Evolutionary conservation across 2,888 invertebrate genomes (phyloP).

Genomic region (Drosophila peninsularis): DNA sequence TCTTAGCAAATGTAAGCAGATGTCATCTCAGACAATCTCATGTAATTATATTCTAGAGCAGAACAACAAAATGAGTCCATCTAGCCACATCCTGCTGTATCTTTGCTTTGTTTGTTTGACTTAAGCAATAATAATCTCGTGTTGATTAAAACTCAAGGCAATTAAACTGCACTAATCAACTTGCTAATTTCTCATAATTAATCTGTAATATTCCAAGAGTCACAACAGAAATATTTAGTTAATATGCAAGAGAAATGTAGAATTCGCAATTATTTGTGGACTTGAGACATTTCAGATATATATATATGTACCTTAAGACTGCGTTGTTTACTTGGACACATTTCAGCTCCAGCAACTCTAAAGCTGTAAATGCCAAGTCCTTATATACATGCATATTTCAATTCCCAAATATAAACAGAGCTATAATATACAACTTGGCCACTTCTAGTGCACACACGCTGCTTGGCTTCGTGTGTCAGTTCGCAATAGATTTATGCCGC

Average conservation of each 20-base stretch:
- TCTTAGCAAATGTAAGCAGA: no score
- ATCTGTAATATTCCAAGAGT: not conserved
- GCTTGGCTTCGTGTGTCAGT: conserved; percentile 7
- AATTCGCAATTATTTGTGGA: not conserved
- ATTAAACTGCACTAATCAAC: no score
- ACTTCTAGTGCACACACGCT: not conserved
- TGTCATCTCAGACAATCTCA: no score
- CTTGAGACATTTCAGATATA: not conserved
- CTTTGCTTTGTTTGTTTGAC: no score
- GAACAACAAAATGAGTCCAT: no score
- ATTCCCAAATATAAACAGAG: conserved; percentile 4
- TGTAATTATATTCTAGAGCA: no score
- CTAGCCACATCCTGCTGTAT: no score
- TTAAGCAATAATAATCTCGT: no score
- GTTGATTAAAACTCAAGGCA: no score
- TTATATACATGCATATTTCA: not conserved
- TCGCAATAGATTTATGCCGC: conserved; percentile 20
- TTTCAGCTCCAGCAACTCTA: not conserved
- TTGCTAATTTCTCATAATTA: not conserved
- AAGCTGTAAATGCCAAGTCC: not conserved
- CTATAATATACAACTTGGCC: not conserved
- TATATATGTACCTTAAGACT: not conserved
- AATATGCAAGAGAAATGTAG: not conserved
- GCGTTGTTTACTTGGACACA: not conserved
- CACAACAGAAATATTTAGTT: not conserved